Percentiles rank a stretch among this genome's conserved stretches.
phyloP scores from a whole-genome alignment of 1,140 invertebrate species.

The Potamilus streckersoni region DNA sequence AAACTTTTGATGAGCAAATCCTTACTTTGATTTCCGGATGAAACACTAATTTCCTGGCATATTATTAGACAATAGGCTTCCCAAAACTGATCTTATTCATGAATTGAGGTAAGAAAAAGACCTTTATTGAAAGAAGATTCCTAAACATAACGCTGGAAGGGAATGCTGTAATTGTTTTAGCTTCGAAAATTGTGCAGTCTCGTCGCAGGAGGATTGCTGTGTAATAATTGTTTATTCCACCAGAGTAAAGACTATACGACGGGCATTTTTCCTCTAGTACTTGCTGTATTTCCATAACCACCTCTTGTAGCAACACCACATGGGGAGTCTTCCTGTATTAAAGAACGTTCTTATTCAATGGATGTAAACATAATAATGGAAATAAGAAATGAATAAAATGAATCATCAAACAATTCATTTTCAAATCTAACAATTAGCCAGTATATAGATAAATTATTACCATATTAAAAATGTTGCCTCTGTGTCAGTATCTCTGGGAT shows the following conservation, averaged over 20 bases:
- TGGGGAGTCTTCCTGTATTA: constrained; percentile 72
- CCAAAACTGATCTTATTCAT: too few species aligned
- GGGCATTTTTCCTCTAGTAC: not conserved
- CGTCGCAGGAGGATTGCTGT: constrained; percentile 69
- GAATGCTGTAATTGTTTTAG: constrained; percentile 68
- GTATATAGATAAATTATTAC: too few species aligned
- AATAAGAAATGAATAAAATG: too few species aligned
- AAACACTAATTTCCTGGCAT: too few species aligned
- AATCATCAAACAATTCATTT: too few species aligned
- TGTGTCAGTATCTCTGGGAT: too few species aligned
- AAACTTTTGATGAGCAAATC: too few species aligned
- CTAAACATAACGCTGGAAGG: constrained; percentile 70
- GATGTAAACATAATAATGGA: too few species aligned
- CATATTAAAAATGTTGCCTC: too few species aligned
- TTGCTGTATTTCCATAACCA: constrained; percentile 66
- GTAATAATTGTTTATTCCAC: constrained; percentile 68
- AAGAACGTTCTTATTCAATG: not conserved
- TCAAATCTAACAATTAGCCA: too few species aligned
- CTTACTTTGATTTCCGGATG: too few species aligned
- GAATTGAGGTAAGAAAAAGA: constrained; percentile 18
- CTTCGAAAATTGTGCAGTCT: constrained; percentile 66
- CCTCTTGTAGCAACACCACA: constrained; percentile 76
- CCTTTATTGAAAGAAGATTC: constrained; percentile 70
- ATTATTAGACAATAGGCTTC: too few species aligned
- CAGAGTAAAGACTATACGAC: not conserved